A percentile compares a stretch with the other conserved stretches of the same genome.
These are phyloP conservation scores for Autographa pulchrina DNA, from an alignment of 2,888 invertebrate genomes.

Conservation along the genomic window DNA sequence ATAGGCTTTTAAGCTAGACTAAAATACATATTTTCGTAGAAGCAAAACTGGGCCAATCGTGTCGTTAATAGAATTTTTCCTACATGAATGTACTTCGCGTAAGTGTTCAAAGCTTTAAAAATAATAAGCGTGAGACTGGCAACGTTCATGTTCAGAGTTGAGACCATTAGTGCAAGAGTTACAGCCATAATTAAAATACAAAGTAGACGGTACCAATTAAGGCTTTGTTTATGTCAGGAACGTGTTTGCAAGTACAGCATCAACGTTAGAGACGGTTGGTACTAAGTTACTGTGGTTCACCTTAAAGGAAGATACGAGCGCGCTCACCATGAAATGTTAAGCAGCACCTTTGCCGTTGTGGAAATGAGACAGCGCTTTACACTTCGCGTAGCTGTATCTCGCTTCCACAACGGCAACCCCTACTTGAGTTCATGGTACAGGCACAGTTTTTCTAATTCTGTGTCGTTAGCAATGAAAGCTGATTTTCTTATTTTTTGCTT, in stretches of 20 bases:
- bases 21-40: neutral
- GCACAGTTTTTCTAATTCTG: no score
- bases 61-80: neutral
- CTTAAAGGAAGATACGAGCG: neutral
- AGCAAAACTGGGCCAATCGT: neutral
- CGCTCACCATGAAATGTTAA: no score
- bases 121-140: neutral
- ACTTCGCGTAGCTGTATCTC: no score
- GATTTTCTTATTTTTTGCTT: no score
- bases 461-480: no score
- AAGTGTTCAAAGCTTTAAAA: neutral
- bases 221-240: conserved; percentile 4
- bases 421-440: no score
- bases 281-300: neutral
- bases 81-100: neutral
- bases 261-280: neutral
- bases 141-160: neutral
- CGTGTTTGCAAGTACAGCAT: neutral
- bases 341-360: no score
- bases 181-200: neutral
- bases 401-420: no score
- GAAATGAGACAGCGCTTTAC: no score
- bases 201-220: neutral
- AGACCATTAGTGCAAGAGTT: conserved; percentile 1
- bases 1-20: neutral